A percentile compares a stretch with the other conserved stretches of the same genome.
Conservation (phyloP, 2,888 invertebrate genomes). For the Seira sanloemensis region DNA sequence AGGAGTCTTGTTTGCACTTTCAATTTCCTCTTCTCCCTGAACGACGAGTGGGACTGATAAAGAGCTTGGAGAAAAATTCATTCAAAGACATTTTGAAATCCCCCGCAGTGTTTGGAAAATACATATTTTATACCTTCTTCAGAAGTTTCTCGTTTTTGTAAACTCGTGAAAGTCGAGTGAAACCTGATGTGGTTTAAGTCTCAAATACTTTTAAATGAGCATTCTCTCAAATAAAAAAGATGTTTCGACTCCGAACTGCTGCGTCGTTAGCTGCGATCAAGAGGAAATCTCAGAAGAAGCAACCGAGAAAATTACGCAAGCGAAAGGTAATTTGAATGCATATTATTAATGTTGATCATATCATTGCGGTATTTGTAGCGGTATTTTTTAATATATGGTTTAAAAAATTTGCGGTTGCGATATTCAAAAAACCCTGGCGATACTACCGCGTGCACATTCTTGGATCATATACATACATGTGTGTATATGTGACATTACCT, state of each 20-base stretch:
- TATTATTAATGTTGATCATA: not conserved
- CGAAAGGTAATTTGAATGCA: constrained; percentile 27
- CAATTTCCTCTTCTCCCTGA: too few species aligned
- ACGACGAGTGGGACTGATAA: too few species aligned
- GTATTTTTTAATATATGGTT: too few species aligned
- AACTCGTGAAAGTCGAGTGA: not conserved
- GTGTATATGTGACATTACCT: too few species aligned
- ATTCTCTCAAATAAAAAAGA: not conserved
- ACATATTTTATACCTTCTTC: too few species aligned
- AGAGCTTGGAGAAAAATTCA: not conserved
- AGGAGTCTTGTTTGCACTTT: too few species aligned
- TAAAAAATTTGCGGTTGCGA: too few species aligned
- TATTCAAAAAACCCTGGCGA: not conserved
- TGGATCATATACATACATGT: not conserved
- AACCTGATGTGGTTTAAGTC: not conserved
- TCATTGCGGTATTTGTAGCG: too few species aligned
- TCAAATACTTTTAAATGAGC: not conserved
- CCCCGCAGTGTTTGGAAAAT: not conserved
- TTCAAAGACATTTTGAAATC: not conserved
- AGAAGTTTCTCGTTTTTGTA: too few species aligned
- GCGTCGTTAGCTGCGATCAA: not conserved
- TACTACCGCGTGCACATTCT: not conserved
- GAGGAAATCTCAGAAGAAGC: constrained; percentile 14
- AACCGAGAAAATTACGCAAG: not conserved
- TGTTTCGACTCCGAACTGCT: constrained; percentile 2